These are phyloP conservation scores for Antheraea assamensis DNA, from an alignment of 2,888 invertebrate species.

Conservation along the genomic window DNA sequence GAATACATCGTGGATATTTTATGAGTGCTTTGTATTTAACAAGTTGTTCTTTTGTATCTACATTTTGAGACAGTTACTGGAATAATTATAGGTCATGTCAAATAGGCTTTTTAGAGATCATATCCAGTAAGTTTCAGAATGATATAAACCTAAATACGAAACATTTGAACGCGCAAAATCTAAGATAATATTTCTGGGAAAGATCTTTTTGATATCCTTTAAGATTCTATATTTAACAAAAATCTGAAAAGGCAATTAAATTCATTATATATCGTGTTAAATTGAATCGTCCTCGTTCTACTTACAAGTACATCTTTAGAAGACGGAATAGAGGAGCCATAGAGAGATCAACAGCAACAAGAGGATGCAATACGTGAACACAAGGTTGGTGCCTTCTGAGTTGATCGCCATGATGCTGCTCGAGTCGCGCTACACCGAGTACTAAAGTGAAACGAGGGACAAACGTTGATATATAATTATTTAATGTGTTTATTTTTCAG, in stretches of 20 bases:
- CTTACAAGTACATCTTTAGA: slow-evolving; percentile 61
- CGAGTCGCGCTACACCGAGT: slow-evolving; percentile 50
- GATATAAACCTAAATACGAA: not conserved
- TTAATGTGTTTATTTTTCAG: slow-evolving; percentile 55
- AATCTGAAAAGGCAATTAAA: not conserved
- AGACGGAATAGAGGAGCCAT: slow-evolving; percentile 85
- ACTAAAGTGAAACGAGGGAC: slow-evolving; percentile 55
- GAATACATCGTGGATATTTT: too few relatives aligned
- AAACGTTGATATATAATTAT: slow-evolving; percentile 57
- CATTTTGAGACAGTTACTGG: too few relatives aligned
- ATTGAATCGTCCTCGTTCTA: slow-evolving; percentile 23
- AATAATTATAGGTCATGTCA: too few relatives aligned
- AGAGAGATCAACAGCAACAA: slow-evolving; percentile 83
- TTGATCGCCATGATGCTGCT: slow-evolving; percentile 57
- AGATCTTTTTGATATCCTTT: not conserved
- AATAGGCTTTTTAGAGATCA: too few relatives aligned
- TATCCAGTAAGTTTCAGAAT: not conserved
- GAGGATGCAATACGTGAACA: slow-evolving; percentile 86
- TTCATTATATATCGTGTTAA: not conserved
- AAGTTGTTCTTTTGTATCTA: too few relatives aligned
- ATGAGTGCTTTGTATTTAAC: too few relatives aligned
- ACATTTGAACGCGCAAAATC: not conserved
- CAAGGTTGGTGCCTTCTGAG: slow-evolving; percentile 84
- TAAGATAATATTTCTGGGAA: not conserved
- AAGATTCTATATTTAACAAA: not conserved